A percentile compares a stretch with the other conserved stretches of the same genome.
Conservation (phyloP, 2,797 vertebrate species). For the Platalea minor region DNA sequence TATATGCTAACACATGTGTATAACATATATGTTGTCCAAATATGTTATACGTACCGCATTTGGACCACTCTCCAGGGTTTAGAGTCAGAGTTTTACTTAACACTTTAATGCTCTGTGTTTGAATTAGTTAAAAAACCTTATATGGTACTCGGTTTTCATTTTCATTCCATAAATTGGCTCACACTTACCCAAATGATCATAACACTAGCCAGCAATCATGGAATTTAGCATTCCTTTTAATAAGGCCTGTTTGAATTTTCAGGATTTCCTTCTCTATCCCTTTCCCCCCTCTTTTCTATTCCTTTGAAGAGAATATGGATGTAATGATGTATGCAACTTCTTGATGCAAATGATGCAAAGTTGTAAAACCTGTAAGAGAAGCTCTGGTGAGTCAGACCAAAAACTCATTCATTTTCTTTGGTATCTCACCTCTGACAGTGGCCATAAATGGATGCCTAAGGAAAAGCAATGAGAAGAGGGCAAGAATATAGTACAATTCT, state of each 20-base stretch:
- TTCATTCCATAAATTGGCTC: not conserved
- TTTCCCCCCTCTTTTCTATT: not conserved
- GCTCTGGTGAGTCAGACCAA: not conserved
- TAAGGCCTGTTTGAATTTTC: not conserved
- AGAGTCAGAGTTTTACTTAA: not conserved
- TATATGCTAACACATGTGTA: not conserved
- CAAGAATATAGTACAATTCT: not conserved
- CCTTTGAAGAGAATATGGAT: not conserved
- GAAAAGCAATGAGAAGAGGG: not conserved
- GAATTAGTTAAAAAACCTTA: not conserved
- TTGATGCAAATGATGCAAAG: not conserved
- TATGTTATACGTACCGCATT: accelerated
- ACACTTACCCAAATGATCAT: not conserved
- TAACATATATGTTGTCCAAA: not conserved
- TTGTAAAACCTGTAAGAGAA: not conserved
- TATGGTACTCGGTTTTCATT: not conserved
- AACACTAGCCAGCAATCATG: not conserved
- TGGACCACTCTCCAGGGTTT: not conserved
- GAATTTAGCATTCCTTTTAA: not conserved
- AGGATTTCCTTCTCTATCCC: not conserved
- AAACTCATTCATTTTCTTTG: not conserved
- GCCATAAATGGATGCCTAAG: not conserved
- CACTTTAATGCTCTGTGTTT: not conserved
- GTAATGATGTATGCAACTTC: not conserved
- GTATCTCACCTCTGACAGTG: not conserved